Conservation (phyloP, 2,113 vertebrate species). For the Larimichthys crocea region DNA sequence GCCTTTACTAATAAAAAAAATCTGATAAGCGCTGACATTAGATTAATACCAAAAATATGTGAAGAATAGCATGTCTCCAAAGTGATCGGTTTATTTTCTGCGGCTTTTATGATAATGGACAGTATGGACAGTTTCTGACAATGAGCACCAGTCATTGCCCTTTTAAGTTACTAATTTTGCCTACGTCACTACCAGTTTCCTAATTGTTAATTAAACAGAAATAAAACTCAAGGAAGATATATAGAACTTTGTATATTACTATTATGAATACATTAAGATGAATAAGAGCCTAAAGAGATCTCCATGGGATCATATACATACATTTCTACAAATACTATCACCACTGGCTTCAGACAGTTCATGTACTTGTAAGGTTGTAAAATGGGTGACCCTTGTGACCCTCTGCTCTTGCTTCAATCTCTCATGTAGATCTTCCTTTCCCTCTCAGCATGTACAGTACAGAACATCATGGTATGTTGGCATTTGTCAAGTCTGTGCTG, state of each 20-base stretch:
- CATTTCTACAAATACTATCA: not conserved
- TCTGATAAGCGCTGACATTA: not conserved
- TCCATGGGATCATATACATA: not conserved
- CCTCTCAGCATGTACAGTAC: constrained; percentile 34
- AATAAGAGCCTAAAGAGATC: not conserved
- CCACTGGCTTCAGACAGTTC: not conserved
- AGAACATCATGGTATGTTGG: constrained; percentile 55
- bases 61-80: not conserved
- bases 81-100: not conserved
- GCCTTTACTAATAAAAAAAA: not conserved
- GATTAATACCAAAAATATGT: not conserved
- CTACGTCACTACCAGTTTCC: not conserved
- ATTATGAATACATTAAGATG: not conserved
- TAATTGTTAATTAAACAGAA: not conserved
- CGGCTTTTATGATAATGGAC: not conserved
- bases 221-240: not conserved
- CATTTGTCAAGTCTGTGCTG: constrained; percentile 36
- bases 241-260: not conserved
- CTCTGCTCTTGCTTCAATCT: constrained; percentile 17
- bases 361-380: constrained; percentile 10
- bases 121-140: not conserved
- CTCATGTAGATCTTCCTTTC: constrained; percentile 10
- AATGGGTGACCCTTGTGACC: constrained; percentile 15
- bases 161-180: not conserved
- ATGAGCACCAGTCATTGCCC: not conserved